Conservation (phyloP, 2,888 invertebrate genomes). For the Odontomyia ornata region DNA sequence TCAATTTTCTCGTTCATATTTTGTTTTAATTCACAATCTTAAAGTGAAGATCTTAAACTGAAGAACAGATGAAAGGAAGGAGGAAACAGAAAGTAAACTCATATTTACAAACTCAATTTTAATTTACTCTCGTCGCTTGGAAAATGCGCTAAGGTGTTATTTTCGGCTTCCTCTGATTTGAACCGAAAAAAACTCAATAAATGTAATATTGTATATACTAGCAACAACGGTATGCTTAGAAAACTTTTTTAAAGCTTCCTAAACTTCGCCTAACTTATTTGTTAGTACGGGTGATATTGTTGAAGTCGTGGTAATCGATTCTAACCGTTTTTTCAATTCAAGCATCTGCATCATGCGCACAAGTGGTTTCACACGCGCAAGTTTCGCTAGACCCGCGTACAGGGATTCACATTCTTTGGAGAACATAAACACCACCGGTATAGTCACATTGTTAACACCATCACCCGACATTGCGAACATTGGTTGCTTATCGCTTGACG, state of each 20-base stretch:
- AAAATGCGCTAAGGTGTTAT: too few relatives aligned
- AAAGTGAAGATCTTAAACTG: too few relatives aligned
- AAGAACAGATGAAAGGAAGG: too few relatives aligned
- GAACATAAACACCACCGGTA: constrained; percentile 92
- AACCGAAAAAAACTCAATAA: too few relatives aligned
- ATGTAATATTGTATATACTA: too few relatives aligned
- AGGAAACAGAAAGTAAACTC: background rate
- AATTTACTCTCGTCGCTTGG: background rate
- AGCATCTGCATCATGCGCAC: constrained; percentile 64
- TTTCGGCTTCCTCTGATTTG: too few relatives aligned
- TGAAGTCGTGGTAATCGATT: background rate
- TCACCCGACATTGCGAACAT: constrained; percentile 98
- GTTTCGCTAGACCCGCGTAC: constrained; percentile 66
- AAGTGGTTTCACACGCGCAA: constrained; percentile 67
- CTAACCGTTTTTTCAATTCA: constrained; percentile 58
- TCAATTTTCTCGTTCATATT: background rate
- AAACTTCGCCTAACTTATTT: background rate
- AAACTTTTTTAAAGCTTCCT: background rate
- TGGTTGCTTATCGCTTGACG: constrained; percentile 78
- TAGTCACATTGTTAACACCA: constrained; percentile 83
- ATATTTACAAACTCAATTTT: background rate
- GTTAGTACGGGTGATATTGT: background rate
- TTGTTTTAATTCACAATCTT: too few relatives aligned
- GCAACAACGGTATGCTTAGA: too few relatives aligned
- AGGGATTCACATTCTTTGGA: constrained; percentile 77